Conservation (phyloP, 1,140 invertebrate species). For the Ganaspis sp. region DNA sequence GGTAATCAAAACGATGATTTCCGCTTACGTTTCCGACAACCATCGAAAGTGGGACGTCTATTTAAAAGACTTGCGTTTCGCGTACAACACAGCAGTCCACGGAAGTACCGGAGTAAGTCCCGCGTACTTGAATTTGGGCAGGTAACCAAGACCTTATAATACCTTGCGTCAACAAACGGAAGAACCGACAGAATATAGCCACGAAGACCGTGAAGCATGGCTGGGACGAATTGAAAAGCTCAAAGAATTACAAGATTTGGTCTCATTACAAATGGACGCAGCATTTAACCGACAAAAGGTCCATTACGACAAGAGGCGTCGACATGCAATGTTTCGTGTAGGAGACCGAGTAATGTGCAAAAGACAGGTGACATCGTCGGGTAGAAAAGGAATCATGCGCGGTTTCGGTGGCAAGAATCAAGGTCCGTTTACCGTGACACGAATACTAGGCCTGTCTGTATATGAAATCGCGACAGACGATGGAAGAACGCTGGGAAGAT, state of each 20-base stretch:
- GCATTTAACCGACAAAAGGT: background rate
- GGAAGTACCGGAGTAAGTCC: background rate
- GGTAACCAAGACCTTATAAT: background rate
- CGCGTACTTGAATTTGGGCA: background rate
- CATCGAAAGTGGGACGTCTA: background rate
- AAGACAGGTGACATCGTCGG: too few relatives aligned
- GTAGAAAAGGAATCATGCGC: too few relatives aligned
- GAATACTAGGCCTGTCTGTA: too few relatives aligned
- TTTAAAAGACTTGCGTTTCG: background rate
- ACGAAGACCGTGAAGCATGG: too few relatives aligned
- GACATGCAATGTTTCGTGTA: background rate
- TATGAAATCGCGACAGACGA: too few relatives aligned
- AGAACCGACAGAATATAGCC: background rate
- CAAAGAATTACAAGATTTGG: background rate
- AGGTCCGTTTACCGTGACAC: too few relatives aligned
- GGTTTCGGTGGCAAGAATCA: too few relatives aligned
- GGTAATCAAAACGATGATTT: background rate
- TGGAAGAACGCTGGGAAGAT: too few relatives aligned
- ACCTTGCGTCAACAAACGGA: background rate
- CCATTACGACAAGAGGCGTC: background rate
- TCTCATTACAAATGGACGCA: constrained; percentile 6
- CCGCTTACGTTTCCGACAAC: background rate
- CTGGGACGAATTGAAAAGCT: background rate
- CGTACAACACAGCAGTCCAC: background rate
- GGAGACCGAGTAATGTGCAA: background rate